Evolutionary conservation across 2,797 vertebrate species (phyloP).

Genomic region (Hemitrygon akajei): DNA sequence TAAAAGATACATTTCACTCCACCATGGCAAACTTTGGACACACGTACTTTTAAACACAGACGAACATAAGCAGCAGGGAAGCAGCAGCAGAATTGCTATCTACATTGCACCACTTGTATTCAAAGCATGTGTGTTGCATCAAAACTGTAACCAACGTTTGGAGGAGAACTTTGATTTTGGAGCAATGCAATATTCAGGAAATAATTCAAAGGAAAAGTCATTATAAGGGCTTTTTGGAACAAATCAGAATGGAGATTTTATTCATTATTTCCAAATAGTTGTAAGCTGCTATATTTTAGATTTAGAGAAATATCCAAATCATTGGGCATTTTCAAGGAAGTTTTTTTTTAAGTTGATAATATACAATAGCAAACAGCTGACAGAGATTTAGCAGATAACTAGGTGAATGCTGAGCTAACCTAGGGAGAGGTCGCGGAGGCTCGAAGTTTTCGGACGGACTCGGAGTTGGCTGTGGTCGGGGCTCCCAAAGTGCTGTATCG

Average conservation of each 20-base stretch:
- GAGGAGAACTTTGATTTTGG: not conserved
- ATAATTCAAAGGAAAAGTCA: not conserved
- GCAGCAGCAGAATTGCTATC: not conserved
- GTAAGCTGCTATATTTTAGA: not conserved
- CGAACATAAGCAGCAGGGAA: conserved; percentile 11
- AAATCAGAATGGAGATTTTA: not conserved
- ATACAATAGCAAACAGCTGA: not conserved
- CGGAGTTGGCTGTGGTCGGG: no score
- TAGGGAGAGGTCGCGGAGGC: not conserved
- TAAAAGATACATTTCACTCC: conserved; percentile 19
- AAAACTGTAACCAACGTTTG: not conserved
- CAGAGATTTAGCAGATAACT: no score
- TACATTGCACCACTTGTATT: not conserved
- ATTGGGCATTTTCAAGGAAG: not conserved
- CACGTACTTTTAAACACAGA: not conserved
- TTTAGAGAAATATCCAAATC: not conserved
- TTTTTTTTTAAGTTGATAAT: not conserved
- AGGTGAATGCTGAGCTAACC: not conserved
- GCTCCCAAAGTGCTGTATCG: no score
- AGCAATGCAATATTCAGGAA: not conserved
- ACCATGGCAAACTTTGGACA: conserved; percentile 36
- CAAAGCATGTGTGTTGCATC: not conserved
- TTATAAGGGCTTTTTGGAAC: not conserved
- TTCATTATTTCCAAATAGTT: not conserved
- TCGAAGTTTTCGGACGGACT: no score